These are phyloP conservation scores for Piscicola geometra DNA, from an alignment of 2,888 invertebrate genomes.

Conservation along the genomic window DNA sequence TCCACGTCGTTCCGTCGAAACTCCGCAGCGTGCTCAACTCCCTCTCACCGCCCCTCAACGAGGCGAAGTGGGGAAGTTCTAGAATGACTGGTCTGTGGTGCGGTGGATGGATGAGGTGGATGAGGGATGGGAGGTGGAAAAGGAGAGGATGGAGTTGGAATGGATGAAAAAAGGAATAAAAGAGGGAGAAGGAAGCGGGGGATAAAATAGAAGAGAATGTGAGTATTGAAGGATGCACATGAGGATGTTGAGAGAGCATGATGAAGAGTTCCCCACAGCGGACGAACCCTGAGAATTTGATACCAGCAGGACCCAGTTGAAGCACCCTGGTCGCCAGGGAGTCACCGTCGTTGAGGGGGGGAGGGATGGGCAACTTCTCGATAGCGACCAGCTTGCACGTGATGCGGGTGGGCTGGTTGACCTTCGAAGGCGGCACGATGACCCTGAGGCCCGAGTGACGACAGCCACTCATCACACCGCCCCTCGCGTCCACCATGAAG, in stretches of 20 bases:
- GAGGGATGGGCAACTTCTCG: slow-evolving; percentile 82
- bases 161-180: too few species aligned
- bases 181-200: too few species aligned
- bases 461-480: slow-evolving; percentile 78
- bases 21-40: slow-evolving; percentile 96
- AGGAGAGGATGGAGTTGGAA: too few species aligned
- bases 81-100: slow-evolving; percentile 62
- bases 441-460: slow-evolving; percentile 96
- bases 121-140: too few species aligned
- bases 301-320: slow-evolving; percentile 92
- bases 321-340: slow-evolving; percentile 90
- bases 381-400: slow-evolving; percentile 87
- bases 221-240: too few species aligned
- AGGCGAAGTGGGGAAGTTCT: slow-evolving; percentile 97
- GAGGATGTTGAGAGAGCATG: too few species aligned
- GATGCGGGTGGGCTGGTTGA: slow-evolving; percentile 91
- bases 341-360: slow-evolving; percentile 97
- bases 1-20: slow-evolving; percentile 97
- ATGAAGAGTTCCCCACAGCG: not conserved
- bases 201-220: too few species aligned
- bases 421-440: slow-evolving; percentile 93
- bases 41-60: slow-evolving; percentile 86
- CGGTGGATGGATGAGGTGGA: not conserved
- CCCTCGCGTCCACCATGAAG: slow-evolving; percentile 97
- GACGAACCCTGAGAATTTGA: slow-evolving; percentile 97